phyloP scores from a whole-genome alignment of 2,888 invertebrate genomes.

The Eilema depressum region DNA sequence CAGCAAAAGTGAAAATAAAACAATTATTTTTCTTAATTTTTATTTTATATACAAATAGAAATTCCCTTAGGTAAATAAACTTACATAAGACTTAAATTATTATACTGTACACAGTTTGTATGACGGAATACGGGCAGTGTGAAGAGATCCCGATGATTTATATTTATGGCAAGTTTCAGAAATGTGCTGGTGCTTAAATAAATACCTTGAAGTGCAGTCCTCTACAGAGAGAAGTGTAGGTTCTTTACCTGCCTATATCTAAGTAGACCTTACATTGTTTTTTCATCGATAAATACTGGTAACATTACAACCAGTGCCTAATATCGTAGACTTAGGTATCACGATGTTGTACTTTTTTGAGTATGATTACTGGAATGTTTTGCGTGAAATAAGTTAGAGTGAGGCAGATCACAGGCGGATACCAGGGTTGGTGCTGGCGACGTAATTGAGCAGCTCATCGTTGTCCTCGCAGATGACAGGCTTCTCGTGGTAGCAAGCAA shows the following conservation, averaged over 20 bases:
- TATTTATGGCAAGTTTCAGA: slow-evolving; percentile 61
- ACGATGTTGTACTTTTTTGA: slow-evolving; percentile 24
- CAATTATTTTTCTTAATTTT: slow-evolving; percentile 57
- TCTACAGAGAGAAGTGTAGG: slow-evolving; percentile 35
- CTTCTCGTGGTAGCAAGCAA: slow-evolving; percentile 97
- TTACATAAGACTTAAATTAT: slow-evolving; percentile 78
- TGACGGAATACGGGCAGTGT: slow-evolving; percentile 73
- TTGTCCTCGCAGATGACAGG: slow-evolving; percentile 97
- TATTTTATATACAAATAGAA: slow-evolving; percentile 84
- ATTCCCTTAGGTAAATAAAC: slow-evolving; percentile 78
- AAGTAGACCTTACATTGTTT: slow-evolving; percentile 35
- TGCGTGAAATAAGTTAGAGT: slow-evolving; percentile 31
- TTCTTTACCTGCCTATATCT: slow-evolving; percentile 40
- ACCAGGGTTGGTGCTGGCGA: slow-evolving; percentile 94
- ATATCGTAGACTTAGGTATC: not conserved
- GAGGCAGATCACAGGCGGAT: slow-evolving; percentile 90
- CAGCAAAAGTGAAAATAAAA: slow-evolving; percentile 38
- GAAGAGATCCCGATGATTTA: slow-evolving; percentile 61
- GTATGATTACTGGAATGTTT: slow-evolving; percentile 35
- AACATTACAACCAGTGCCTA: slow-evolving; percentile 6
- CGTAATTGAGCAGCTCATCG: slow-evolving; percentile 94
- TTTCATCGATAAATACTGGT: slow-evolving; percentile 23
- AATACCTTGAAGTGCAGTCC: slow-evolving; percentile 51
- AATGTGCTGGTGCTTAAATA: slow-evolving; percentile 54
- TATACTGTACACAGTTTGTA: slow-evolving; percentile 74